Percentiles rank a stretch among this genome's conserved stretches.
Conservation (phyloP, 2,113 vertebrate species). For the Alouatta palliata region DNA sequence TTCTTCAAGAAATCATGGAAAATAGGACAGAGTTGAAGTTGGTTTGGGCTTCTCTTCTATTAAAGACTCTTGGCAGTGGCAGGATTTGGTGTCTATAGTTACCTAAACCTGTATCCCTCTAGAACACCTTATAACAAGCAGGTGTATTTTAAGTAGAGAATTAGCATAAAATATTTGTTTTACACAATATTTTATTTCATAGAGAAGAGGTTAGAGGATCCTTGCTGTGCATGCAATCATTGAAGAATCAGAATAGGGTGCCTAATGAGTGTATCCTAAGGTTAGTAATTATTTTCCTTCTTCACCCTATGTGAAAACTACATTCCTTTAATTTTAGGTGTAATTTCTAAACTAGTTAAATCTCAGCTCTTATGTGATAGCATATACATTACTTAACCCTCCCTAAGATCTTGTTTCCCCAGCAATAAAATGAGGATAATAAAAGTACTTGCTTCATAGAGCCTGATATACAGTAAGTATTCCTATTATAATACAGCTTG, state of each 20-base stretch:
- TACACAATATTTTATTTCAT: slow-evolving; percentile 4
- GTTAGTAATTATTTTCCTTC: not conserved
- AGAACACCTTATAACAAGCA: not conserved
- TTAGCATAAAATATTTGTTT: slow-evolving; percentile 30
- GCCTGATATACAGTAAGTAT: not conserved
- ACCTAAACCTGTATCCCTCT: not conserved
- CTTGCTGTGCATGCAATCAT: not conserved
- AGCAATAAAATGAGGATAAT: not conserved
- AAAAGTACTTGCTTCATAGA: not conserved
- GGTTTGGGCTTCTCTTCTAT: not conserved
- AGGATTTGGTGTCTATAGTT: not conserved
- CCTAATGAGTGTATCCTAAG: not conserved
- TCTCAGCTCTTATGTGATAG: not conserved
- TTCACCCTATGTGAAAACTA: not conserved
- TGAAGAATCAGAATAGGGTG: not conserved
- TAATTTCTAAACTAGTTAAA: not conserved
- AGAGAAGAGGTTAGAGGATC: not conserved
- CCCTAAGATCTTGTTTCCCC: not conserved
- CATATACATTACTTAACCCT: not conserved
- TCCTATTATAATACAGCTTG: not conserved
- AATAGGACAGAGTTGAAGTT: not conserved
- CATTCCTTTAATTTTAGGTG: not conserved
- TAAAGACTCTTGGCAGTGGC: not conserved
- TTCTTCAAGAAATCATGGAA: not conserved
- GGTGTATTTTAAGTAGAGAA: slow-evolving; percentile 17